phyloP scores from a whole-genome alignment of 2,888 invertebrate species.

The Cerceris ruficornis region DNA sequence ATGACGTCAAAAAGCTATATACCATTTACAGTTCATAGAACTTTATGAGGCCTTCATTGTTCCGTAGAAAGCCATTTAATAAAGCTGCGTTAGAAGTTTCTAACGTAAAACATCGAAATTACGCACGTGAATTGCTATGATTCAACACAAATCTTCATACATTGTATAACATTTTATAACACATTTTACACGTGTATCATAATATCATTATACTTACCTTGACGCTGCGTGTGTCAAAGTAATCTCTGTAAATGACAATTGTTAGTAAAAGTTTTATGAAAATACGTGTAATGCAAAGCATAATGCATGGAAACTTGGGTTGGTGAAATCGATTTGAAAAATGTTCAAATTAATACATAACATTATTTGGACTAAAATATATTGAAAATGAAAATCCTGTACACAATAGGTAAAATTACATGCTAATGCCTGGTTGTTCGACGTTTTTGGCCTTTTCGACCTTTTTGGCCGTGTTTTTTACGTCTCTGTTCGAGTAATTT shows the following conservation, averaged over 20 bases:
- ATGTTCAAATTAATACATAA: background rate
- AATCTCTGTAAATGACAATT: too few species aligned
- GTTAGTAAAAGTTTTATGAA: too few species aligned
- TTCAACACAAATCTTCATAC: constrained; percentile 39
- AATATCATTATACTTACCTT: constrained; percentile 1
- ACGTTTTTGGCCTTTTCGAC: constrained; percentile 66
- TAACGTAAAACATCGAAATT: constrained; percentile 38
- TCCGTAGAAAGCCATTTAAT: constrained; percentile 27
- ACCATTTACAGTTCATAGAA: constrained; percentile 19
- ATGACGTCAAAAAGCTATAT: background rate
- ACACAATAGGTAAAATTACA: constrained; percentile 7
- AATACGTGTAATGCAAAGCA: too few species aligned
- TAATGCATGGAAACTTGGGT: too few species aligned
- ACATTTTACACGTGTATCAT: background rate
- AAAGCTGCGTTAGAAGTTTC: constrained; percentile 38
- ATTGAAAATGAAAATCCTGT: constrained; percentile 7
- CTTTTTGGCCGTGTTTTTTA: constrained; percentile 82
- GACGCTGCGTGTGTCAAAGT: background rate
- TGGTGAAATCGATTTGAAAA: background rate
- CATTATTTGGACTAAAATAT: constrained; percentile 6
- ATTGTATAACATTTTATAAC: constrained; percentile 40
- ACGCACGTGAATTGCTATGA: constrained; percentile 39
- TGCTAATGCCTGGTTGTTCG: constrained; percentile 58
- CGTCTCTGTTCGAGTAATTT: constrained; percentile 83
- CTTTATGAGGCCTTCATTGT: constrained; percentile 39